Evolutionary conservation across 2,113 vertebrate species (phyloP).

Genomic region (Oncorhynchus kisutch): DNA sequence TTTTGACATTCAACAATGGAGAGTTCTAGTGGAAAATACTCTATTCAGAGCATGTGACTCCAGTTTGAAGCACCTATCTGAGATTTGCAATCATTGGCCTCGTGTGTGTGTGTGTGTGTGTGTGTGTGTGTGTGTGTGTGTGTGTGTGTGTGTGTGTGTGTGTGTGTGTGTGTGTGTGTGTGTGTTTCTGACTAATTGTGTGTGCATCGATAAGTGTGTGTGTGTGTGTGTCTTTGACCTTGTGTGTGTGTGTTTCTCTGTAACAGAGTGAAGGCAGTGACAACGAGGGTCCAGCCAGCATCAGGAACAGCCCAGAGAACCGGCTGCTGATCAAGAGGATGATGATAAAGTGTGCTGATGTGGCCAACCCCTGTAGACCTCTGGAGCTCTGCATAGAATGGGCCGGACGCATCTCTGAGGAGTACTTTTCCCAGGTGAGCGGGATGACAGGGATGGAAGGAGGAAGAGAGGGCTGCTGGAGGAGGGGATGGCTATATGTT

Average conservation of each 20-base stretch:
- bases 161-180: no score
- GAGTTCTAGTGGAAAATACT: neutral
- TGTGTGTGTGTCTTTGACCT: neutral
- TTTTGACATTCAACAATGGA: neutral
- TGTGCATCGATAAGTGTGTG: no score
- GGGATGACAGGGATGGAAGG: neutral
- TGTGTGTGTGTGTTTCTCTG: neutral
- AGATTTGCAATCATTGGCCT: neutral
- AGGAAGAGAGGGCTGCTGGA: neutral
- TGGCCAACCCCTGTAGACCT: conserved; percentile 92
- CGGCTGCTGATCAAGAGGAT: conserved; percentile 93
- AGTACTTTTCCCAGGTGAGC: conserved; percentile 92
- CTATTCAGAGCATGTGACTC: neutral
- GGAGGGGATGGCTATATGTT: no score
- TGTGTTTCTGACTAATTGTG: neutral
- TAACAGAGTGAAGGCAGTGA: conserved; percentile 80
- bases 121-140: neutral
- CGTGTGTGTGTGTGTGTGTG: neutral
- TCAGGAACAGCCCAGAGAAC: conserved; percentile 89
- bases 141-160: neutral
- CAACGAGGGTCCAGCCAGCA: conserved; percentile 75
- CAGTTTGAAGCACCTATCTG: neutral
- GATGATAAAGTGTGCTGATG: conserved; percentile 97
- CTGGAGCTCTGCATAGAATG: conserved; percentile 93
- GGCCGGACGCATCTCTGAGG: conserved; percentile 95